Percentiles rank a stretch among this genome's conserved stretches.
phyloP scores from a whole-genome alignment of 2,797 vertebrate species.

The Pseudocheirus occidentalis region DNA sequence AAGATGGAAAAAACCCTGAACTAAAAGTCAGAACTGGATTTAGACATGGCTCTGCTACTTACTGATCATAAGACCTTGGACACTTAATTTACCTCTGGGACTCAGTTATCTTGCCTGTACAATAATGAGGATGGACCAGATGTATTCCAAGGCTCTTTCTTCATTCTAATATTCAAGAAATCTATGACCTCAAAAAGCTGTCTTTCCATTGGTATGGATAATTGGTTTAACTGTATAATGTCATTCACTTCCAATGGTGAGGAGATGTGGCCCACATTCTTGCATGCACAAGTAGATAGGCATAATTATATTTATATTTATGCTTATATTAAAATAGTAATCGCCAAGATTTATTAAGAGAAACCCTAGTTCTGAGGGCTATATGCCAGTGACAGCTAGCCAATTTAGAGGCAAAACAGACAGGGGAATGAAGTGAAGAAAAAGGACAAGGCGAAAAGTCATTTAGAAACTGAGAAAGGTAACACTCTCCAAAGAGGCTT shows the following conservation, averaged over 20 bases:
- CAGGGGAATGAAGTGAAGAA: conserved; percentile 51
- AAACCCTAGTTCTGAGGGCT: conserved; percentile 36
- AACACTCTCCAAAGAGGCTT: conserved; percentile 59
- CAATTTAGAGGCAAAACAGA: conserved; percentile 62
- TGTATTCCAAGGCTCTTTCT: neutral
- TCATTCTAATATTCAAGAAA: neutral
- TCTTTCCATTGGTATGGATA: neutral
- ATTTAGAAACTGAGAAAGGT: conserved; percentile 71
- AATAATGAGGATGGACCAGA: neutral
- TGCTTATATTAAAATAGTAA: conserved; percentile 40
- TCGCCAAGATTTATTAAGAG: conserved; percentile 49
- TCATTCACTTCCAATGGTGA: neutral
- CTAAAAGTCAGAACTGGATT: neutral
- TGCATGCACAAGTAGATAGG: neutral
- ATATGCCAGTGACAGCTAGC: conserved; percentile 40
- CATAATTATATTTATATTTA: neutral
- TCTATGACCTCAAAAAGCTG: neutral
- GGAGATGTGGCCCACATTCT: neutral
- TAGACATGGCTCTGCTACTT: neutral
- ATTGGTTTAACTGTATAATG: neutral
- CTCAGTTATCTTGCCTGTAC: neutral
- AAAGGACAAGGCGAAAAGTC: conserved; percentile 61
- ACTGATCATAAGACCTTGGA: neutral
- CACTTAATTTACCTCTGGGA: neutral
- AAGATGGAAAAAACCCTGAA: neutral